Conservation (phyloP, 2,888 invertebrate species). For the Catocala fraxini region DNA sequence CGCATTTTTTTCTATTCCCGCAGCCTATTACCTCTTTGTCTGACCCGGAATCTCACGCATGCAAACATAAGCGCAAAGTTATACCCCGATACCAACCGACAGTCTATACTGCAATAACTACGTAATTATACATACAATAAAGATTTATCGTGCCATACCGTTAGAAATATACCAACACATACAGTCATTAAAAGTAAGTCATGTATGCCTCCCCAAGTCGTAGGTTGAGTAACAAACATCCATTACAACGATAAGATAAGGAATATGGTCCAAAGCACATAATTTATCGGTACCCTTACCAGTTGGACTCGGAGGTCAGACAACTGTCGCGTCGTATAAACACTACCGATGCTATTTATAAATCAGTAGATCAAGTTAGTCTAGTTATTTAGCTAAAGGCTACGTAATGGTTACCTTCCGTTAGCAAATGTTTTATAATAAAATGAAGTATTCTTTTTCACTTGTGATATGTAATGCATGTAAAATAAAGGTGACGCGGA, state of each 20-base stretch:
- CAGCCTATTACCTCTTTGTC: too few relatives aligned
- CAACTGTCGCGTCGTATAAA: conserved; percentile 4
- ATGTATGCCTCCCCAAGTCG: neutral
- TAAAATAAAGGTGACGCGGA: too few relatives aligned
- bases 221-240: conserved; percentile 6
- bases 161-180: too few relatives aligned
- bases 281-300: neutral
- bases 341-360: conserved; percentile 7
- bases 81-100: too few relatives aligned
- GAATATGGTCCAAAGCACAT: neutral
- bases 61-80: too few relatives aligned
- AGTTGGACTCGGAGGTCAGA: conserved; percentile 4
- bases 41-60: too few relatives aligned
- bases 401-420: conserved; percentile 9
- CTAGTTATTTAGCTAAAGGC: conserved; percentile 11
- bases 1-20: too few relatives aligned
- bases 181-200: too few relatives aligned
- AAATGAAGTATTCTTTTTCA: neutral
- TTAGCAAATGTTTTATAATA: neutral
- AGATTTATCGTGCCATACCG: too few relatives aligned
- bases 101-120: too few relatives aligned
- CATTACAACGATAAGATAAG: neutral
- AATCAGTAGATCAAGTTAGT: conserved; percentile 7
- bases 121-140: too few relatives aligned
- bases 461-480: neutral